Conservation (phyloP, 2,888 invertebrate species). For the Salticus scenicus region DNA sequence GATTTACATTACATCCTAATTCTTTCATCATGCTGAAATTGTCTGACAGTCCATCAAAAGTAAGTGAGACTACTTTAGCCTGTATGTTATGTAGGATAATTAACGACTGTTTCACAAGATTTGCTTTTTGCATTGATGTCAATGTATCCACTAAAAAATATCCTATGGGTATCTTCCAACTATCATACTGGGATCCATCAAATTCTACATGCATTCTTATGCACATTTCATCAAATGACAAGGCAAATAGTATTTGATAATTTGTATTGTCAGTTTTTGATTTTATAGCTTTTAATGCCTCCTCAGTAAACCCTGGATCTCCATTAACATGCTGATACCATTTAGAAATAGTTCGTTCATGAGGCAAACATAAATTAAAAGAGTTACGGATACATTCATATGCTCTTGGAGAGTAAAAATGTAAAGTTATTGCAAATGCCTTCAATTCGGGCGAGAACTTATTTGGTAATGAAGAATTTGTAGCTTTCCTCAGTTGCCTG, state of each 20-base stretch:
- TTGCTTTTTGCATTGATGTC: no score
- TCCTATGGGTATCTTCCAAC: no score
- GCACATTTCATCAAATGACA: conserved; percentile 23
- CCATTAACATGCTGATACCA: conserved; percentile 30
- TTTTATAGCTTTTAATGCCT: background rate
- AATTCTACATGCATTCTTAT: conserved; percentile 9
- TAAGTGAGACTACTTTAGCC: no score
- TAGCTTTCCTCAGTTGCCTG: background rate
- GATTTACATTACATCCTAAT: no score
- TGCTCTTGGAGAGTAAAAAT: conserved; percentile 10
- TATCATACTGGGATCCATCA: conserved; percentile 10
- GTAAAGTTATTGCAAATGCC: conserved; percentile 5
- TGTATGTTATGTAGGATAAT: no score
- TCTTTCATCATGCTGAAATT: no score
- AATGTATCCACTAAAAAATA: no score
- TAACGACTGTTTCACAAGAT: no score
- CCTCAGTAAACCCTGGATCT: background rate
- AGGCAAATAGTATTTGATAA: background rate
- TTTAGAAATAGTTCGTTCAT: background rate
- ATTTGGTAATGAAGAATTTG: background rate
- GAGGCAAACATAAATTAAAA: background rate
- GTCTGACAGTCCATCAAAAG: no score
- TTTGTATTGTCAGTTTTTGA: background rate
- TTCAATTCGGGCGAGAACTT: background rate
- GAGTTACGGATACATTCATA: conserved; percentile 20